phyloP scores from a whole-genome alignment of 2,888 invertebrate species.

The Sphinx pinastri region DNA sequence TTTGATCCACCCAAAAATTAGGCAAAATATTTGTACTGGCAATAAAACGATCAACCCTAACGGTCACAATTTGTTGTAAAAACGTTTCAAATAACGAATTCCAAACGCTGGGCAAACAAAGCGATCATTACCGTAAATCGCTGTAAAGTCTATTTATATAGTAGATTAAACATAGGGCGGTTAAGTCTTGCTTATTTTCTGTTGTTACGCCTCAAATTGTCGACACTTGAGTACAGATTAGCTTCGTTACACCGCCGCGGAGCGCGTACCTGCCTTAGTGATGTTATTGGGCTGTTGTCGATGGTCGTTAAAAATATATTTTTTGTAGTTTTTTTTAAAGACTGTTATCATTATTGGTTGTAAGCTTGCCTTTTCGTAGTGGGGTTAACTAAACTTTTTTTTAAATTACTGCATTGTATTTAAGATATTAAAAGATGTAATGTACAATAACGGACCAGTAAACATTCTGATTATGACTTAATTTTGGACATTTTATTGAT shows the following conservation, averaged over 20 bases:
- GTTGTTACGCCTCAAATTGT: constrained; percentile 83
- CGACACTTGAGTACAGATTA: constrained; percentile 83
- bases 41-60: neutral
- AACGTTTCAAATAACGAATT: constrained; percentile 18
- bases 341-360: neutral
- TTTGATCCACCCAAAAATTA: too few species aligned
- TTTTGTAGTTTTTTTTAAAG: constrained; percentile 42
- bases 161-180: constrained; percentile 62
- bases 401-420: too few species aligned
- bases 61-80: constrained; percentile 7
- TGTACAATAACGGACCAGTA: too few species aligned
- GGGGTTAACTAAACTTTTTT: too few species aligned
- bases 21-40: neutral
- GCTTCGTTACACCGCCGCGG: constrained; percentile 81
- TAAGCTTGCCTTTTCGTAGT: neutral
- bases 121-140: constrained; percentile 49
- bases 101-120: constrained; percentile 25
- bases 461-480: too few species aligned
- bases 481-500: too few species aligned
- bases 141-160: constrained; percentile 55
- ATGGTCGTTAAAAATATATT: neutral
- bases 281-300: constrained; percentile 35
- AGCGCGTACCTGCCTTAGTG: constrained; percentile 67
- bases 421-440: too few species aligned
- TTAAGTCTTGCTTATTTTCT: constrained; percentile 78